phyloP scores from a whole-genome alignment of 2,113 vertebrate genomes.

The Carettochelys insculpta region DNA sequence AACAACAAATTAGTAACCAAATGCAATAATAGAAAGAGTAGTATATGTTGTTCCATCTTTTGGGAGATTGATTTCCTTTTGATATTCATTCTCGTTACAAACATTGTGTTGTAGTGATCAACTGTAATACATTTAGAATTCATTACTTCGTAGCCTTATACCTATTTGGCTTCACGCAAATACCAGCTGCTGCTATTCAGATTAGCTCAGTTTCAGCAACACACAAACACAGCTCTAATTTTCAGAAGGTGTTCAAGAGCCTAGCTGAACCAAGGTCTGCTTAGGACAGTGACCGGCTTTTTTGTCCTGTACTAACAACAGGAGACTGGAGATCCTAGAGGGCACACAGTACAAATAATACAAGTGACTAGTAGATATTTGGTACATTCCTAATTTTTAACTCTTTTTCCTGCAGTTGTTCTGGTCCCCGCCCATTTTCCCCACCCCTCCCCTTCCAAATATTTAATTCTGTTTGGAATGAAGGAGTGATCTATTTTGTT shows the following conservation, averaged over 20 bases:
- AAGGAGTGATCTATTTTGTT: neutral
- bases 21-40: neutral
- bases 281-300: neutral
- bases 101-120: neutral
- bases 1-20: neutral
- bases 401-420: neutral
- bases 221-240: neutral
- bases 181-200: neutral
- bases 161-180: neutral
- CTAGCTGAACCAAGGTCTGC: neutral
- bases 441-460: too few species aligned
- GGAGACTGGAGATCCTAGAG: neutral
- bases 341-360: neutral
- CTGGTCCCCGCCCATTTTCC: neutral
- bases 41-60: neutral
- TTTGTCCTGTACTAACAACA: neutral
- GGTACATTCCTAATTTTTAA: neutral
- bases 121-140: neutral
- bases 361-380: neutral
- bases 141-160: neutral
- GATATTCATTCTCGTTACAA: neutral
- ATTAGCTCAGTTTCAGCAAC: rapidly evolving
- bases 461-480: neutral
- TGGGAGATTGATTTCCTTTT: neutral
- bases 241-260: neutral